Evolutionary conservation across 2,113 vertebrate species (phyloP).

Genomic region (Oreochromis aureus): DNA sequence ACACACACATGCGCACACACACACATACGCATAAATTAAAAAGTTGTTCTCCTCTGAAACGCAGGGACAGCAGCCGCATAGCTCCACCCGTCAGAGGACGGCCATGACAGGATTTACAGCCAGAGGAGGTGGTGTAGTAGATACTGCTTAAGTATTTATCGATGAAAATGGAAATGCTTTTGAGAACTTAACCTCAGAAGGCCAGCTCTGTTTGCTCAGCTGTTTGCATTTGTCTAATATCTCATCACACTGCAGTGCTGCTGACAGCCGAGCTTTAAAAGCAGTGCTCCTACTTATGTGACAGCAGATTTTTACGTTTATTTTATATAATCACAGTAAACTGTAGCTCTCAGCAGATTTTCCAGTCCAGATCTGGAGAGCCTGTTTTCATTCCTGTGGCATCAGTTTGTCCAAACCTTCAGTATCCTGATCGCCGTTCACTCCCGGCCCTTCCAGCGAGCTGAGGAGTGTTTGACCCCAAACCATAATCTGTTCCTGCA

Average conservation of each 20-base stretch:
- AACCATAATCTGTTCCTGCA: background rate
- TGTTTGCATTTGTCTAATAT: background rate
- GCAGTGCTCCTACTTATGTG: background rate
- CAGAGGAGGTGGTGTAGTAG: background rate
- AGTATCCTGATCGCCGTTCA: background rate
- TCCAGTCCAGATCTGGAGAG: background rate
- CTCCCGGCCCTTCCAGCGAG: background rate
- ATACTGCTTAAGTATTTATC: background rate
- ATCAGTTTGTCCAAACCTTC: background rate
- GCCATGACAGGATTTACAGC: background rate
- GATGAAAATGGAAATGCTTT: background rate
- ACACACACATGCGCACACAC: background rate
- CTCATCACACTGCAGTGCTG: background rate
- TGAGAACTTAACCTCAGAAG: background rate
- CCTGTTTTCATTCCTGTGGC: background rate
- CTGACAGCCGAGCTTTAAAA: background rate
- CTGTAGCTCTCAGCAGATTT: background rate
- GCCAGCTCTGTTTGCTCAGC: background rate
- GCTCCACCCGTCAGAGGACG: background rate
- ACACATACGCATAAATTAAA: background rate
- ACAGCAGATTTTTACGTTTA: background rate
- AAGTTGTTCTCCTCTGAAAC: background rate
- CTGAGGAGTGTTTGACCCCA: background rate
- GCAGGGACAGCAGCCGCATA: background rate
- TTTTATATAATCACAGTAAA: background rate